A percentile compares a stretch with the other conserved stretches of the same genome.
Conservation (phyloP, 2,797 vertebrate genomes). For the Furcifer pardalis region DNA sequence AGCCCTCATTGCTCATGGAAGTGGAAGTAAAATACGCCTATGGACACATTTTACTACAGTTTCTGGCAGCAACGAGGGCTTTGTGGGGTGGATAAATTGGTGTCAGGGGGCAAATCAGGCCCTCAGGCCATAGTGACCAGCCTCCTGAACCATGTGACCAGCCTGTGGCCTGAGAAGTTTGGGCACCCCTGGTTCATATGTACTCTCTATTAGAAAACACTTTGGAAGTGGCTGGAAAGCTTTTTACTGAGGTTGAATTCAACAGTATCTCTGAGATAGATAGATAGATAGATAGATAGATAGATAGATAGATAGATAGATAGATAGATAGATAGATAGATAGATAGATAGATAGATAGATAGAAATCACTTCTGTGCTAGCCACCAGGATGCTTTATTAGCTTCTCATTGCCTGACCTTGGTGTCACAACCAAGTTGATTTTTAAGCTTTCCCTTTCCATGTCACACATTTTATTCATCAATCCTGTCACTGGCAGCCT, state of each 20-base stretch:
- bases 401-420: constrained; percentile 44
- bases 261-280: background rate
- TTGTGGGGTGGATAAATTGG: too few relatives aligned
- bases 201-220: background rate
- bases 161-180: too few relatives aligned
- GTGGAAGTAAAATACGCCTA: too few relatives aligned
- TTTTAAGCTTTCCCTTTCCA: constrained; percentile 46
- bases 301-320: background rate
- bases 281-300: background rate
- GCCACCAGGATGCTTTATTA: constrained; percentile 40
- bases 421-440: constrained; percentile 38
- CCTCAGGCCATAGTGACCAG: too few relatives aligned
- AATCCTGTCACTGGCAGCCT: constrained; percentile 2
- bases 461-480: constrained; percentile 44
- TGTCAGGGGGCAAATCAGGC: too few relatives aligned
- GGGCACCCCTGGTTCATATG: too few relatives aligned
- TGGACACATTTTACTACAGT: too few relatives aligned
- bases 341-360: background rate
- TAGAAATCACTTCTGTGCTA: background rate
- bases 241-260: background rate
- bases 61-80: too few relatives aligned
- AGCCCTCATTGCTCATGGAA: too few relatives aligned
- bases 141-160: too few relatives aligned
- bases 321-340: background rate
- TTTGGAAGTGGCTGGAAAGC: background rate